Conservation (phyloP, 2,888 invertebrate genomes). For the Aromia moschata region DNA sequence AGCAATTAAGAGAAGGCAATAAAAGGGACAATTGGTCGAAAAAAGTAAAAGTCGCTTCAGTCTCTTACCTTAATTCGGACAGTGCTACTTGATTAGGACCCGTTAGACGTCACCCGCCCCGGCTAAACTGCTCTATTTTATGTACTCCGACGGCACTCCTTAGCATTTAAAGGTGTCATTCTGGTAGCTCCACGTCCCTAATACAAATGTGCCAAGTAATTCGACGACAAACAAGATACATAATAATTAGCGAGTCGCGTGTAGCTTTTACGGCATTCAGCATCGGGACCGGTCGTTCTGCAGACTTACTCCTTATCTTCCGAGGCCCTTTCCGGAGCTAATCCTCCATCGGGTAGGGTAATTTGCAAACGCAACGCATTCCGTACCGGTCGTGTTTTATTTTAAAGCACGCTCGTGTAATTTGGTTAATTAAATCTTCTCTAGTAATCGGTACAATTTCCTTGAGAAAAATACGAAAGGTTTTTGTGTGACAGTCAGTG, state of each 20-base stretch:
- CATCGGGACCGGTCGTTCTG: conserved; percentile 7
- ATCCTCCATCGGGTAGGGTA: conserved; percentile 12
- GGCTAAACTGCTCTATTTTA: conserved; percentile 17
- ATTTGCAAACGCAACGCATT: conserved; percentile 22
- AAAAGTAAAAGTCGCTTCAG: background rate
- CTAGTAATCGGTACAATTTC: no score
- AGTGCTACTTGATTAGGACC: conserved; percentile 23
- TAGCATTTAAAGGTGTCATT: conserved; percentile 30
- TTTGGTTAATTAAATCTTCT: conserved; percentile 22
- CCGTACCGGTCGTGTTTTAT: conserved; percentile 13
- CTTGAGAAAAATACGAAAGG: background rate
- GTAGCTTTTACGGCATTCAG: conserved; percentile 19
- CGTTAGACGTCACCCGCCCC: conserved; percentile 13
- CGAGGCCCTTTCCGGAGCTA: background rate
- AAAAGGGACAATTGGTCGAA: no score
- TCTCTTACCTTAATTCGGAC: conserved; percentile 11
- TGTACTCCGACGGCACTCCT: conserved; percentile 11
- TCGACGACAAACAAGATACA: conserved; percentile 32
- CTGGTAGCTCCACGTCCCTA: conserved; percentile 36
- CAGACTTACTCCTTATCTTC: conserved; percentile 18
- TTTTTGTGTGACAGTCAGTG: background rate
- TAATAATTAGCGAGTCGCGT: conserved; percentile 24
- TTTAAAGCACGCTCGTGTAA: conserved; percentile 10
- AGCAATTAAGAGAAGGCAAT: no score
- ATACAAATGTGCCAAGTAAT: conserved; percentile 38